phyloP scores from a whole-genome alignment of 2,113 vertebrate genomes.

The Notechis scutatus region DNA sequence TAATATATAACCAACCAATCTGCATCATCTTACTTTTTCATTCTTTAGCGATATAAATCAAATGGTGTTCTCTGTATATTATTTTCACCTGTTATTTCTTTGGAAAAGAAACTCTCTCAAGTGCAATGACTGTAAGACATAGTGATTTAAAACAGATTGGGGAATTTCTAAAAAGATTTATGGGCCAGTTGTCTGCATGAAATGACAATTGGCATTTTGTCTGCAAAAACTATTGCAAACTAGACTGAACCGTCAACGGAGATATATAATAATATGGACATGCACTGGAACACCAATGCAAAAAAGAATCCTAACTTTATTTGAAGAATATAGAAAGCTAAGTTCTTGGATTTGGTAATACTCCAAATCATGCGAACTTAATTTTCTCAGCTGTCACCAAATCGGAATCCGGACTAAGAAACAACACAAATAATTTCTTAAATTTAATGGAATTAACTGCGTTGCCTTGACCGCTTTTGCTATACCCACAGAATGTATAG shows the following conservation, averaged over 20 bases:
- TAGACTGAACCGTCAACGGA: not conserved
- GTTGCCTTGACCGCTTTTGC: not conserved
- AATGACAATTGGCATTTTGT: not conserved
- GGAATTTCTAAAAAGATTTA: not conserved
- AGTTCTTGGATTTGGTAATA: not conserved
- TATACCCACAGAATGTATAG: not conserved
- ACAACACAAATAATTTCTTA: constrained; percentile 6
- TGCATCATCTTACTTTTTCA: not conserved
- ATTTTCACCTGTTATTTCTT: not conserved
- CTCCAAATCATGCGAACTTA: not conserved
- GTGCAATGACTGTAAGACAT: not conserved
- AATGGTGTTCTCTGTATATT: not conserved
- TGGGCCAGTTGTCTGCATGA: not conserved
- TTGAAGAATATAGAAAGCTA: not conserved
- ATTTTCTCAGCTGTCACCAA: not conserved
- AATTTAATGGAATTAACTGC: not conserved
- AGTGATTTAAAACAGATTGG: not conserved
- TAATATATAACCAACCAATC: not conserved
- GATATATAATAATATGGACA: not conserved
- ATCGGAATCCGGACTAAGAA: constrained; percentile 29
- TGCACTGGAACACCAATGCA: not conserved
- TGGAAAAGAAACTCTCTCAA: not conserved
- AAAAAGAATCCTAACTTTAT: not conserved
- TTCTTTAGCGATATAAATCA: not conserved
- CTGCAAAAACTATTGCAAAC: not conserved